Conservation (phyloP, 2,113 vertebrate genomes). For the Acrocephalus kingi region DNA sequence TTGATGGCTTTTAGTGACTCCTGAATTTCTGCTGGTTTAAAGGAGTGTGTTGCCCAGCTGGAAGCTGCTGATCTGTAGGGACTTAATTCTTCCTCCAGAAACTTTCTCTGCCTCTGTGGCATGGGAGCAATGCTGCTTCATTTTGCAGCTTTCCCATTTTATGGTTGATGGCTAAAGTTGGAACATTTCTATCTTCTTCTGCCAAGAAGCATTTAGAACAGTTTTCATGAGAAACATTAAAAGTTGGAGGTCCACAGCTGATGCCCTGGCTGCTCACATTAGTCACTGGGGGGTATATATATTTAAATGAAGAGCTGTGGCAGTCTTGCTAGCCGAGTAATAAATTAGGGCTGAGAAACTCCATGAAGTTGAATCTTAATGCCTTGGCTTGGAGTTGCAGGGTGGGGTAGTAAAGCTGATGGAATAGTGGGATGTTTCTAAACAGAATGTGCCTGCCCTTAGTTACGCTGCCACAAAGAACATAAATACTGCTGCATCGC, state of each 20-base stretch:
- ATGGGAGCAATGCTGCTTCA: neutral
- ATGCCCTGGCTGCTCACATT: neutral
- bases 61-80: neutral
- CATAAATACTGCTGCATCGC: neutral
- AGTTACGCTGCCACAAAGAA: constrained; percentile 22
- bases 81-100: neutral
- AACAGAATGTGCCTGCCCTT: constrained; percentile 42
- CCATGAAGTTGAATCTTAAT: neutral
- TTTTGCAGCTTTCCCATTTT: constrained; percentile 7
- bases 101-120: neutral
- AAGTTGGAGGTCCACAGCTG: neutral
- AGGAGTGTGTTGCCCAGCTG: neutral
- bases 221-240: neutral
- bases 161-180: neutral
- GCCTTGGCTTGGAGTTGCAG: constrained; percentile 29
- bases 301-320: constrained; percentile 11
- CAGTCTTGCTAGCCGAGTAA: neutral
- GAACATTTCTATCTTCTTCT: neutral
- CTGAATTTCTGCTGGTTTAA: neutral
- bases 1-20: neutral
- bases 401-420: constrained; percentile 1
- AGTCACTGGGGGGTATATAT: neutral
- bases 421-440: constrained; percentile 23
- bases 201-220: neutral
- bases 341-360: constrained; percentile 30